Evolutionary conservation across 2,113 vertebrate species (phyloP), one percentile per base, ranked within the genome.

Genomic region (Rallus limicola): DNA sequence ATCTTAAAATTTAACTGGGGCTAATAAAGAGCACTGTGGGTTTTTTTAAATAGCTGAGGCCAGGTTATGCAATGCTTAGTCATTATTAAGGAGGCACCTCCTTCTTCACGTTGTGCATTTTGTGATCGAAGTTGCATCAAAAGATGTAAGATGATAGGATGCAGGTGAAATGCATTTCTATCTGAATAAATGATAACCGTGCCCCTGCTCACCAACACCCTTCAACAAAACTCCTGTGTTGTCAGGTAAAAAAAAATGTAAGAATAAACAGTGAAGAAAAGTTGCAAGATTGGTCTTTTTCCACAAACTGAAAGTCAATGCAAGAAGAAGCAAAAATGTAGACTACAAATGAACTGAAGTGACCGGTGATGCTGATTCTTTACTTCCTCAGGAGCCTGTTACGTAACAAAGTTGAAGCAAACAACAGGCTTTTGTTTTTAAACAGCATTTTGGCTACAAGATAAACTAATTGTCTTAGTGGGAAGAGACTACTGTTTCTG

Each of bases 161-260:
- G 58, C 56, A 87, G 56, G 34, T 34, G 5, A 85, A 92, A 50
- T 62, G 20, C 24, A 16, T 69, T 74, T 48, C 46, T 17, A 19
- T 17, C 33, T 25, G 23, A 89, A 46, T 11, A 56, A 80, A 33
- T 13, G 2, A 40, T 25, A 48, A 38, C 42, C 0, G 0, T 1
- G 2, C 7, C 8, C 40, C 42, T 64, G 38, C 20, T n/a, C 56
- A 46, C 24, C 67, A 78, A 44, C 9, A 59, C 3, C 7, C 5
- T 38, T 21, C 60, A 62, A 33, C 34, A 78, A 79, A 68, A 16
- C 24, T 23, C 56, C 13, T 26, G 8, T 1, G 5, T 5, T 50
- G 23, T 21, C 24, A 58, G 18, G 11, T 10, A 65, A 48, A 75
- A 90, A 62, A 29, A 16, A 0, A 5, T 16, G 10, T n/a, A 18